Conservation (phyloP, 2,797 vertebrate species). For the Neopelma chrysocephalum region DNA sequence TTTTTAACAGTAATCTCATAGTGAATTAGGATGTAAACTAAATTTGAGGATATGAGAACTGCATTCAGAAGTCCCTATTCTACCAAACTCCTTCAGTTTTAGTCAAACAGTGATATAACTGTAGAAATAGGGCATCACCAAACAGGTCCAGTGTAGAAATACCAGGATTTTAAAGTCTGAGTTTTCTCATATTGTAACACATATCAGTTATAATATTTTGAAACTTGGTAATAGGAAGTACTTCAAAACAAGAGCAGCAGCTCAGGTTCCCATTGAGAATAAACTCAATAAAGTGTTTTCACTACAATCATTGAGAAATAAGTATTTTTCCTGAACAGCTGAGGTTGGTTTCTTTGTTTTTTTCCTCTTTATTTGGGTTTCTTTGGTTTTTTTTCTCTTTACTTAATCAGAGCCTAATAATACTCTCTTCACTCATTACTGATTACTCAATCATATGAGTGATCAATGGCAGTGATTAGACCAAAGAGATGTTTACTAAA, state of each 20-base stretch:
- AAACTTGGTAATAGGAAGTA: background rate
- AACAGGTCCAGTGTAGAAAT: background rate
- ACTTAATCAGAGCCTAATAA: background rate
- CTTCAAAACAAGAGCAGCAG: background rate
- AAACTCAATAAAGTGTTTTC: background rate
- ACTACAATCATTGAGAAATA: background rate
- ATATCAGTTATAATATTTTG: background rate
- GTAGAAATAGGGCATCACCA: background rate
- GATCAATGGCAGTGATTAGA: background rate
- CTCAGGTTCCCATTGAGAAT: background rate
- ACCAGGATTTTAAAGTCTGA: background rate
- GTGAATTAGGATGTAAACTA: background rate
- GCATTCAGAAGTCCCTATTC: background rate
- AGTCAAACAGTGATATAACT: background rate
- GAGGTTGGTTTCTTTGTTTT: background rate
- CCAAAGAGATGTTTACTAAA: background rate
- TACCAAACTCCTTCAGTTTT: background rate
- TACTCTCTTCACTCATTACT: background rate
- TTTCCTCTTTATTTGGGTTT: background rate
- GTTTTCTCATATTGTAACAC: background rate
- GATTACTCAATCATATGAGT: background rate
- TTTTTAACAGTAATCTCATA: background rate
- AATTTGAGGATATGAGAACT: background rate
- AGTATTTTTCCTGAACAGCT: background rate
- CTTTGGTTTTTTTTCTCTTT: background rate